These are phyloP conservation scores for Griposia aprilina DNA, from an alignment of 2,888 invertebrate genomes.

Conservation along the genomic window DNA sequence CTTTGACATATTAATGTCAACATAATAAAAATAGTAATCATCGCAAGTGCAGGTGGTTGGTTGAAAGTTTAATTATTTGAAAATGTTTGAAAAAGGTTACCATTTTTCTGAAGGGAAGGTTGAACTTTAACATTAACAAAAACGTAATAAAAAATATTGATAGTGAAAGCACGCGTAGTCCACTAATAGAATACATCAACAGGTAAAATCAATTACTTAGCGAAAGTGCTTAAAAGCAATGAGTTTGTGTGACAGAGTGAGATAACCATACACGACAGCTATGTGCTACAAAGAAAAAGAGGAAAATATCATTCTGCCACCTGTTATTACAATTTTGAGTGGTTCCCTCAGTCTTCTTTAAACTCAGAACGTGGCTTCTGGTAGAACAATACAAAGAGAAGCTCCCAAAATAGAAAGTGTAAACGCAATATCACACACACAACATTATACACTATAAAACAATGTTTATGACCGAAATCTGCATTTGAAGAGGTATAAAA, in stretches of 20 bases:
- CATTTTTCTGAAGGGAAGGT: not conserved
- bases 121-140: constrained; percentile 10
- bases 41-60: no score
- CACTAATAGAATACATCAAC: constrained; percentile 22
- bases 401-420: not conserved
- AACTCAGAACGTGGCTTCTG: not conserved
- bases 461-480: constrained; percentile 18
- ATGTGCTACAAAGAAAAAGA: constrained; percentile 10
- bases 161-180: not conserved
- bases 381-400: not conserved
- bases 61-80: not conserved
- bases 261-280: constrained; percentile 23
- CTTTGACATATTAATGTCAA: not conserved
- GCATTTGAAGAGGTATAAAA: constrained; percentile 25
- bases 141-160: constrained; percentile 10
- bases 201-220: constrained; percentile 36
- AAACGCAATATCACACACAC: constrained; percentile 7
- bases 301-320: not conserved
- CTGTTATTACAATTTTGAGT: not conserved
- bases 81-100: not conserved
- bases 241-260: constrained; percentile 14
- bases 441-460: constrained; percentile 15
- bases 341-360: not conserved
- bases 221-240: constrained; percentile 27
- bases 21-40: not conserved